Conservation (phyloP, 2,888 invertebrate genomes). For the Oeneis ivallda region DNA sequence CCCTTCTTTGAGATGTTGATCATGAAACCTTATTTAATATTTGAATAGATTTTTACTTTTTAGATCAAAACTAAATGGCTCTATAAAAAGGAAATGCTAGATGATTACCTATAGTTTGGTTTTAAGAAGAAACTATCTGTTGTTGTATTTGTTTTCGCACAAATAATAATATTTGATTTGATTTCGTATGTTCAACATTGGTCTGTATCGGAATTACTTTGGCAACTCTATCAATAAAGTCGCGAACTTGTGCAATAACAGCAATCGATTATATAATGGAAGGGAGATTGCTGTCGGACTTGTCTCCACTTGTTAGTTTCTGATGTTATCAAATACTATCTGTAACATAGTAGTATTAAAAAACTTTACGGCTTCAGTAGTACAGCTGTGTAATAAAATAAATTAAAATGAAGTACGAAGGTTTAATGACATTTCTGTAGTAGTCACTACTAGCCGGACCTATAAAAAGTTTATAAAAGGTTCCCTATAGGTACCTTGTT, state of each 20-base stretch:
- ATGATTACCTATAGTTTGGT: too few species aligned
- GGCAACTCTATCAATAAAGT: conserved; percentile 77
- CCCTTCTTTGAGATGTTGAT: too few species aligned
- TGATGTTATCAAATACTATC: conserved; percentile 32
- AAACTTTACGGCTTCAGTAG: conserved; percentile 13
- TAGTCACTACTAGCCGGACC: too few species aligned
- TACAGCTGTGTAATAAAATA: not conserved
- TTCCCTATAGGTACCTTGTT: too few species aligned
- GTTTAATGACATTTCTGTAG: too few species aligned
- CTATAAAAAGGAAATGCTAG: too few species aligned
- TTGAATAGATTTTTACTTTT: too few species aligned
- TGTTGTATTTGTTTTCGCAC: not conserved
- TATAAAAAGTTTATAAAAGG: too few species aligned
- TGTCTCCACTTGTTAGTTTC: conserved; percentile 48
- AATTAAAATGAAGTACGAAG: too few species aligned
- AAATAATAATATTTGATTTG: conserved; percentile 12
- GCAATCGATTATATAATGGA: conserved; percentile 66
- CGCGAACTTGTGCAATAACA: conserved; percentile 74
- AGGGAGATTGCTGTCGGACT: conserved; percentile 56
- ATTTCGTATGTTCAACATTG: conserved; percentile 42
- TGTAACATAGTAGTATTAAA: conserved; percentile 19
- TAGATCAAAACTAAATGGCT: too few species aligned
- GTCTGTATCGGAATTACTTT: conserved; percentile 67
- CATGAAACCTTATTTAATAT: too few species aligned
- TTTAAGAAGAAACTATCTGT: not conserved